phyloP scores from a whole-genome alignment of 1,140 invertebrate genomes.

The Archivesica marissinica region DNA sequence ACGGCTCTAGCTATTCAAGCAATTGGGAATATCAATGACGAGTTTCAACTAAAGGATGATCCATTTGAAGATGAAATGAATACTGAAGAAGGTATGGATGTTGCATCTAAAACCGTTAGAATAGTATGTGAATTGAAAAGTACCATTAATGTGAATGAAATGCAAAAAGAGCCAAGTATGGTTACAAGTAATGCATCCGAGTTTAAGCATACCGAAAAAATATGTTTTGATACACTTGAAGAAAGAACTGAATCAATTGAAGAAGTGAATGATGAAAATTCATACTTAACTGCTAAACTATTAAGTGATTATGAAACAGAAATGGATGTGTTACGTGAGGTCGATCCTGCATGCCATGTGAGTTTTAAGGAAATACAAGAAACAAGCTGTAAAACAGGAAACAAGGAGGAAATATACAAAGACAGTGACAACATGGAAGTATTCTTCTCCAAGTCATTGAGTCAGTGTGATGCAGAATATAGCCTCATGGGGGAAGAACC shows the following conservation, averaged over 20 bases:
- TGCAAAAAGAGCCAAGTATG: too few species aligned
- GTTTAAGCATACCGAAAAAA: too few species aligned
- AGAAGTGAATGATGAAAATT: background rate
- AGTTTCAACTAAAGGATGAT: background rate
- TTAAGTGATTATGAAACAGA: too few species aligned
- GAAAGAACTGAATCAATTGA: background rate
- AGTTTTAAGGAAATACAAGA: background rate
- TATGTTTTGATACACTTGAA: too few species aligned
- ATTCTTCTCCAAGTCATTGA: background rate
- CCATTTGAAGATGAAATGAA: background rate
- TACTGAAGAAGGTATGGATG: background rate
- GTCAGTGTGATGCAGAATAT: background rate
- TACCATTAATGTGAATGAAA: too few species aligned
- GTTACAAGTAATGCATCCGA: too few species aligned
- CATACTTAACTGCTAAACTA: too few species aligned
- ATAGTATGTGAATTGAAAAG: background rate
- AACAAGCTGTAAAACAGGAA: background rate
- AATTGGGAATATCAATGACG: background rate
- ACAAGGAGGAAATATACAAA: background rate
- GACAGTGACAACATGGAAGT: background rate
- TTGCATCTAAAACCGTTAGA: background rate
- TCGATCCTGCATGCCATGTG: background rate
- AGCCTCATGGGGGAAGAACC: background rate
- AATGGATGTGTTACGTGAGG: background rate
- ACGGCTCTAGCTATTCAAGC: constrained; percentile 19